Percentiles rank a stretch among this genome's conserved stretches.
phyloP scores from a whole-genome alignment of 2,888 invertebrate genomes.

The Panorpa germanica region DNA sequence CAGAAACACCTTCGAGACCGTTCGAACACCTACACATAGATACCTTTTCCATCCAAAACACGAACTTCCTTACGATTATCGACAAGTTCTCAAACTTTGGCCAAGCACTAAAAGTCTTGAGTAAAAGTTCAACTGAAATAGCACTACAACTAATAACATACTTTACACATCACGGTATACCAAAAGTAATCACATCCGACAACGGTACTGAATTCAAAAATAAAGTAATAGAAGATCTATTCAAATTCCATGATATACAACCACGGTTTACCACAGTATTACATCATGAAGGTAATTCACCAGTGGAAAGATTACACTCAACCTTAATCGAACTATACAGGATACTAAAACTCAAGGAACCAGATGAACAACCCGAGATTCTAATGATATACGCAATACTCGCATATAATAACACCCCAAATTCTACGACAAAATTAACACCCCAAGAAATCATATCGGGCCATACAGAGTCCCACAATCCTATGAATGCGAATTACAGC shows the following conservation, averaged over 20 bases:
- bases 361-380: too few species aligned
- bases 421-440: too few species aligned
- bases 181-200: slow-evolving; percentile 8
- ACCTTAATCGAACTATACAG: not conserved
- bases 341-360: too few species aligned
- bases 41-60: slow-evolving; percentile 12
- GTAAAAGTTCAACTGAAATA: slow-evolving; percentile 11
- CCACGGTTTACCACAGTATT: not conserved
- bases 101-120: slow-evolving; percentile 12
- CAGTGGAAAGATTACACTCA: slow-evolving; percentile 1
- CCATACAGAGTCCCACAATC: too few species aligned
- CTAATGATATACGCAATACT: too few species aligned
- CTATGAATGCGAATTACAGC: too few species aligned
- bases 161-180: slow-evolving; percentile 8
- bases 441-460: too few species aligned
- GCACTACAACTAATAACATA: slow-evolving; percentile 7
- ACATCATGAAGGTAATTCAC: not conserved
- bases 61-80: slow-evolving; percentile 13
- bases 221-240: too few species aligned
- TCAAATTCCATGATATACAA: slow-evolving; percentile 1
- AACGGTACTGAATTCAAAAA: slow-evolving; percentile 5
- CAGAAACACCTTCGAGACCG: slow-evolving; percentile 13
- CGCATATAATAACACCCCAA: too few species aligned
- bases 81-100: slow-evolving; percentile 15
- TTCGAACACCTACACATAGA: slow-evolving; percentile 15